These are phyloP conservation scores for Ephialtes manifestator DNA, from an alignment of 2,888 invertebrate genomes.

Conservation along the genomic window DNA sequence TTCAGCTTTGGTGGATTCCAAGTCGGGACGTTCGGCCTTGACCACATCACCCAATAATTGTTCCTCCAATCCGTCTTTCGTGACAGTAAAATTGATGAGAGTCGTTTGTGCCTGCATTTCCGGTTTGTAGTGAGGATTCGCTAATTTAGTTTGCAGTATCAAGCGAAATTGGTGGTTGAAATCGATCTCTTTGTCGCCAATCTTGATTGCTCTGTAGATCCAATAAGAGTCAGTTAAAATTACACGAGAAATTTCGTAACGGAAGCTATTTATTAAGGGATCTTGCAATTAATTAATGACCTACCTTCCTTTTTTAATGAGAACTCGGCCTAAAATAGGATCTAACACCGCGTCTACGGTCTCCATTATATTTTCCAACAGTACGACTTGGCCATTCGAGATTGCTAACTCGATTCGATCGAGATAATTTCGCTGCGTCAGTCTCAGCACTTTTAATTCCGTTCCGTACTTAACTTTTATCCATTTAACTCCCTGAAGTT, in stretches of 20 bases:
- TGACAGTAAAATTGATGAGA: conserved; percentile 98
- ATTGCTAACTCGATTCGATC: conserved; percentile 93
- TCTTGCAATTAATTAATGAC: conserved; percentile 54
- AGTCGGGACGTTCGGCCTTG: conserved; percentile 96
- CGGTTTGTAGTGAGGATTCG: conserved; percentile 98
- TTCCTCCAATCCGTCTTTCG: conserved; percentile 96
- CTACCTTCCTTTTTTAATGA: conserved; percentile 94
- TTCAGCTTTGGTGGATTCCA: conserved; percentile 93
- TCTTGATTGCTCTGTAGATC: conserved; percentile 89
- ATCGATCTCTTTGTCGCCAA: conserved; percentile 97
- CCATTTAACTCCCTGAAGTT: conserved; percentile 97
- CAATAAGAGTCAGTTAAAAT: neutral
- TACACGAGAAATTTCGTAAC: neutral
- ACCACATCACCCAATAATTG: conserved; percentile 97
- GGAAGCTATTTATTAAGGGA: neutral
- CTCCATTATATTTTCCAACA: conserved; percentile 97
- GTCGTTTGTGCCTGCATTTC: conserved; percentile 99
- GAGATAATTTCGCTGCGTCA: conserved; percentile 94
- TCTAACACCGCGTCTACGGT: conserved; percentile 96
- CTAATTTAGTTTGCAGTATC: conserved; percentile 96
- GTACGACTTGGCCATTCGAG: conserved; percentile 91
- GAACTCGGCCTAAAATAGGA: conserved; percentile 94
- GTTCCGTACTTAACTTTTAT: conserved; percentile 95
- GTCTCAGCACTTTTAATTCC: conserved; percentile 90
- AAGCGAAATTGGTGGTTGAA: conserved; percentile 93